phyloP scores from a whole-genome alignment of 2,113 vertebrate species.

The Chloropsis cyanopogon region DNA sequence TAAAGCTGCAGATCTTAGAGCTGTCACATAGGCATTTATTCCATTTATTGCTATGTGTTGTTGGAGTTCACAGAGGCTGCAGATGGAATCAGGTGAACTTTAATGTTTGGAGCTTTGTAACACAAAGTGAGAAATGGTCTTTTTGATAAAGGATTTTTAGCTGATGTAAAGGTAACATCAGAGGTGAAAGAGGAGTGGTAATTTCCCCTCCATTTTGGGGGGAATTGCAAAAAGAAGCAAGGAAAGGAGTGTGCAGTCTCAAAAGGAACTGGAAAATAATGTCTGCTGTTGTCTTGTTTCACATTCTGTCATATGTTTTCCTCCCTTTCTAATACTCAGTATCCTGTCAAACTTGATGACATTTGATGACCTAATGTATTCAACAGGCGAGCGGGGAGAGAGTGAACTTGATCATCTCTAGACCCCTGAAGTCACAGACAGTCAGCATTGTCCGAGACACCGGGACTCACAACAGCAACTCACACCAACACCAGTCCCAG shows the following conservation, averaged over 20 bases:
- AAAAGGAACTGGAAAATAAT: neutral
- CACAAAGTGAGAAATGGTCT: neutral
- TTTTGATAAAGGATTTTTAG: neutral
- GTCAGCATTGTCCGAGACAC: conserved; percentile 82
- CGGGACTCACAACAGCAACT: conserved; percentile 81
- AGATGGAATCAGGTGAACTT: neutral
- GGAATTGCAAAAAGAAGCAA: neutral
- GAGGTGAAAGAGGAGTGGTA: neutral
- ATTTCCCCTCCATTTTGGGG: neutral
- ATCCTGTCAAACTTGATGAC: neutral
- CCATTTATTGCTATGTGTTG: neutral
- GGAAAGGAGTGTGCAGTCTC: neutral
- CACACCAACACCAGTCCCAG: conserved; percentile 80
- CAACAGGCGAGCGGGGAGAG: conserved; percentile 91
- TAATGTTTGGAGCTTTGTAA: neutral
- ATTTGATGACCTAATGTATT: neutral
- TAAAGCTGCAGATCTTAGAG: neutral
- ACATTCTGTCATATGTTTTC: neutral
- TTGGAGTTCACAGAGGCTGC: neutral
- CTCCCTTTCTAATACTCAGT: neutral
- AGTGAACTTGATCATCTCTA: conserved; percentile 87
- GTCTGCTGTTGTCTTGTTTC: neutral
- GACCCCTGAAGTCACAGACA: conserved; percentile 82
- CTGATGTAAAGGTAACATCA: neutral
- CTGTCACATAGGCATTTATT: neutral